These are phyloP conservation scores for Euzophera pinguis DNA, from an alignment of 2,888 invertebrate species.

Conservation along the genomic window DNA sequence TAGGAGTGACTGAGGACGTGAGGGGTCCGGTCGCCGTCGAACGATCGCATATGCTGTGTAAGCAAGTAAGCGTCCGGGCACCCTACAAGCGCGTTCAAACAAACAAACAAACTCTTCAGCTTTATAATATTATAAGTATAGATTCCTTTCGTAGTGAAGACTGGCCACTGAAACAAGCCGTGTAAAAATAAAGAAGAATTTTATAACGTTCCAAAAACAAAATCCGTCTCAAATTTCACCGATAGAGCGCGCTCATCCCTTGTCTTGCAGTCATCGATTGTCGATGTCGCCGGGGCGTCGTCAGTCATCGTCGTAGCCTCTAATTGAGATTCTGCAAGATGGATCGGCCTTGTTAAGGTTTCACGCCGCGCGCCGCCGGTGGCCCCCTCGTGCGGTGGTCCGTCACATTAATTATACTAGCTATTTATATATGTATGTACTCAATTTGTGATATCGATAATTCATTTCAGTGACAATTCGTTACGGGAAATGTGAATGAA, in stretches of 20 bases:
- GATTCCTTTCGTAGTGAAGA: no score
- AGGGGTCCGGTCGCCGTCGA: no score
- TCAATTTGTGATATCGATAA: conserved; percentile 3
- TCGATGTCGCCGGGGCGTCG: conserved; percentile 16
- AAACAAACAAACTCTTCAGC: no score
- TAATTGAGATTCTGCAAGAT: conserved; percentile 29
- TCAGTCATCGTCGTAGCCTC: conserved; percentile 29
- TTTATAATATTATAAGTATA: no score
- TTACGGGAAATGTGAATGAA: no score
- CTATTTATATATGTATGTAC: conserved; percentile 16
- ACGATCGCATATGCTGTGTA: no score
- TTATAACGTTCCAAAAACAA: no score
- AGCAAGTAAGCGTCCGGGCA: no score
- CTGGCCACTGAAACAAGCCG: no score
- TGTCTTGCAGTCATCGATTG: neutral
- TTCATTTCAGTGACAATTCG: neutral
- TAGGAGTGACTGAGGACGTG: no score
- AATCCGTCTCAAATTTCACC: neutral
- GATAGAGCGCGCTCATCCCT: neutral
- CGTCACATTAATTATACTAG: conserved; percentile 7
- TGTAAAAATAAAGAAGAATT: no score
- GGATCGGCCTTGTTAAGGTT: conserved; percentile 20
- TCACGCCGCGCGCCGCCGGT: conserved; percentile 14
- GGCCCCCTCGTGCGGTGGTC: conserved; percentile 12
- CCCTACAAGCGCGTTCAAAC: no score